Conservation (phyloP, 2,888 invertebrate species). For the Cotesia congregata region DNA sequence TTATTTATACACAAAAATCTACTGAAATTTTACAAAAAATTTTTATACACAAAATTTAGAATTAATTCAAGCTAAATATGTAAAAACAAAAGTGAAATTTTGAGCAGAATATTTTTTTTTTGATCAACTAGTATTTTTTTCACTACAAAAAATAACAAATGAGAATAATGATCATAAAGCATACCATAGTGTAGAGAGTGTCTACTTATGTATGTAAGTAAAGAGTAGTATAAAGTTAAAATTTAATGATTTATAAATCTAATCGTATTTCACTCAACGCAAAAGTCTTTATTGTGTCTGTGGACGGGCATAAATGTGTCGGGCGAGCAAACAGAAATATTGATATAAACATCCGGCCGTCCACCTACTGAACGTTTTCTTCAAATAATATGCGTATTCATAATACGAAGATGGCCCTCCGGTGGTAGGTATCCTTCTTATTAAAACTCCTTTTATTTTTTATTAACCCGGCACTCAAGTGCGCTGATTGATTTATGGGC, state of each 20-base stretch:
- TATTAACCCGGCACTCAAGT: constrained; percentile 48
- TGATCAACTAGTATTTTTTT: too few species aligned
- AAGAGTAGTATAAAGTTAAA: neutral
- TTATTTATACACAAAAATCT: too few species aligned
- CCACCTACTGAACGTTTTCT: constrained; percentile 49
- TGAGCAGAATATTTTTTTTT: too few species aligned
- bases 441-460: constrained; percentile 31
- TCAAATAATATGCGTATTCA: constrained; percentile 34
- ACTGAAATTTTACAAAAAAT: too few species aligned
- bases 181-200: too few species aligned
- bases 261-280: neutral
- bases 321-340: constrained; percentile 56
- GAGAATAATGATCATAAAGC: too few species aligned
- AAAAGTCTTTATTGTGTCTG: neutral
- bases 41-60: too few species aligned
- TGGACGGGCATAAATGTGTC: constrained; percentile 51
- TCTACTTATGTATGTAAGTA: too few species aligned
- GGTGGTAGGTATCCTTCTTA: constrained; percentile 18
- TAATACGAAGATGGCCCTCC: constrained; percentile 37
- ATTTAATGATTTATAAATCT: neutral
- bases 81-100: too few species aligned
- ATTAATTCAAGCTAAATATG: too few species aligned
- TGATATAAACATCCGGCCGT: constrained; percentile 55
- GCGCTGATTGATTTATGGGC: constrained; percentile 63
- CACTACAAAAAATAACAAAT: too few species aligned